Base-by-base conservation (phyloP, 2,113 vertebrate genomes). In the Rana temporaria region DNA sequence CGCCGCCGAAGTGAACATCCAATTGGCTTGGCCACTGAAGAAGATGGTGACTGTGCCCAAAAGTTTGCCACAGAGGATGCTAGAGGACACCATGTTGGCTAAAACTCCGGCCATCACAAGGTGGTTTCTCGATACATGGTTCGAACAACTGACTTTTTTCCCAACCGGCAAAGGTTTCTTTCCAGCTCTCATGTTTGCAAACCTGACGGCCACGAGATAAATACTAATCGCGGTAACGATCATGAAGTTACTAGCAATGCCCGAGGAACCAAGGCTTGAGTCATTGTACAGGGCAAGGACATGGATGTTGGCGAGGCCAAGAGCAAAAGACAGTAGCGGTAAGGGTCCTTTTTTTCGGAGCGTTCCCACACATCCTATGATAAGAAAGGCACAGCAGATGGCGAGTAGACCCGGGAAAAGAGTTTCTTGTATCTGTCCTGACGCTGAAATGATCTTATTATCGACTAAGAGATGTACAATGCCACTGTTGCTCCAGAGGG, bases 1-100 rank as follows among this genome's bases (percentile, higher is more conserved):
- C 78, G 90, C 38, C 1, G 91, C 95, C n/a, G 94, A 94, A 2
- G 93, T 94, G 94, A 94, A 96, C 76, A 97, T 90, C 95, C 96
- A 97, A 62, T 95, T 93, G 48, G 95, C 92, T 0, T 96, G 96
- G 6, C 94, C 93, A 0, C 85, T 15, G 38, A 69, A 93, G 0
- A 96, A 93, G 0, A 7, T 34, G 22, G 72, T 88, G 32, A 95
- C 94, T 82, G 95, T 83, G 0, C 93, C 93, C 79, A 97, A 87
- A 30, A 97, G 85, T 68, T 90, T 90, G 85, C 96, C 96, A 73
- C 88, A 91, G 52, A 96, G 81, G 68, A 96, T 91, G 0, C 92
- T 89, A 24, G 95, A 95, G 0, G 93, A 88, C 15, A 97, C 86
- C 90, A 94, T 71, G 90, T 97, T 96, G 89, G 95, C 92, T 24